A percentile compares a stretch with the other conserved stretches of the same genome.
Evolutionary conservation across 2,888 invertebrate genomes (phyloP).

Genomic region (Tetropium fuscum): DNA sequence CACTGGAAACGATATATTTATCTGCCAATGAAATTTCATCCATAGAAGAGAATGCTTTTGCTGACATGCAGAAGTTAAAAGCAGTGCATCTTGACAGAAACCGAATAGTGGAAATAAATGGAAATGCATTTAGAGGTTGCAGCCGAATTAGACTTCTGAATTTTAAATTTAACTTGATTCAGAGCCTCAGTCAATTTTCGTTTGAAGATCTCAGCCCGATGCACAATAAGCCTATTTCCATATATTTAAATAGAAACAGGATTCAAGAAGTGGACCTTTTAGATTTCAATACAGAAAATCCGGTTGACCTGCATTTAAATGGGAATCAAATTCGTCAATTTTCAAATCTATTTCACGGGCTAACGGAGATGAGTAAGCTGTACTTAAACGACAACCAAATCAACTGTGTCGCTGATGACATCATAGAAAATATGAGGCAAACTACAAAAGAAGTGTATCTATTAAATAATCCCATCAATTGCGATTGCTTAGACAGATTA

Average conservation of each 20-base stretch:
- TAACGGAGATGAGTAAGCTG: conserved; percentile 44
- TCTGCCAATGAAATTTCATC: conserved; percentile 48
- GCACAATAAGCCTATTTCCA: conserved; percentile 29
- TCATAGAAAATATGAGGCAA: conserved; percentile 40
- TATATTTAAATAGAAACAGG: conserved; percentile 44
- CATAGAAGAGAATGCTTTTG: conserved; percentile 49
- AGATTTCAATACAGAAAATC: conserved; percentile 40
- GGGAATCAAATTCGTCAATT: conserved; percentile 44
- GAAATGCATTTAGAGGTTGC: conserved; percentile 46
- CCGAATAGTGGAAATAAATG: conserved; percentile 42
- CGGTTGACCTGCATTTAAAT: conserved; percentile 48
- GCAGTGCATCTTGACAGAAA: conserved; percentile 52
- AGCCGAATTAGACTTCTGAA: conserved; percentile 42
- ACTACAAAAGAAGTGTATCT: conserved; percentile 41
- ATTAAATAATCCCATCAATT: conserved; percentile 48
- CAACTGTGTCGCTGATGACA: conserved; percentile 47
- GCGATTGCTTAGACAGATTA: conserved; percentile 48
- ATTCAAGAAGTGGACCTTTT: conserved; percentile 39
- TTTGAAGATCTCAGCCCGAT: conserved; percentile 42
- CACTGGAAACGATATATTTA: conserved; percentile 47
- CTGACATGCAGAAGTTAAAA: conserved; percentile 43
- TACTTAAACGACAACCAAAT: conserved; percentile 47
- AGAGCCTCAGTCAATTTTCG: conserved; percentile 30
- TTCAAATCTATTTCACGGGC: conserved; percentile 34
- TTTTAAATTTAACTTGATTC: conserved; percentile 48